A percentile compares a stretch with the other conserved stretches of the same genome.
These are phyloP conservation scores for Chaitophorus viminalis DNA, from an alignment of 2,888 invertebrate species.

Conservation along the genomic window DNA sequence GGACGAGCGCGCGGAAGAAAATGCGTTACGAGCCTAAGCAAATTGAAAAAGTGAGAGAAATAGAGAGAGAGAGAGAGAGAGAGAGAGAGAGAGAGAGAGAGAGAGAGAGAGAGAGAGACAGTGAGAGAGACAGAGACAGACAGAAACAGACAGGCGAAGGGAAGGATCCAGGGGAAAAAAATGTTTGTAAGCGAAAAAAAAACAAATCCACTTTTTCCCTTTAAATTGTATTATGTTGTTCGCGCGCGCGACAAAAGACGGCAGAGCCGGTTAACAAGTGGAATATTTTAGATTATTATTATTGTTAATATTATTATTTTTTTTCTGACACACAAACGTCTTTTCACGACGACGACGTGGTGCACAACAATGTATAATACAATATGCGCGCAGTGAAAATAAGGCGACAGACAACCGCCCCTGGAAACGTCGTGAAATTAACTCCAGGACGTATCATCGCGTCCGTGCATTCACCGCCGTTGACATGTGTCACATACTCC, in stretches of 20 bases:
- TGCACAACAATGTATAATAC: not conserved
- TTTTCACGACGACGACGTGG: not conserved
- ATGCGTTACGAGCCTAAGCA: too few relatives aligned
- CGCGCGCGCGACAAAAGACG: slow-evolving; percentile 20
- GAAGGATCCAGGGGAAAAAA: slow-evolving; percentile 14
- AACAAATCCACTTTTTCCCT: slow-evolving; percentile 35
- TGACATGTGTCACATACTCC: slow-evolving; percentile 54
- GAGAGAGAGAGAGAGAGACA: too few relatives aligned
- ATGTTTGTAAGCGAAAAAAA: slow-evolving; percentile 51
- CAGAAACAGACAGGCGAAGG: too few relatives aligned
- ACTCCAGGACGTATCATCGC: slow-evolving; percentile 28
- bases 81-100: not conserved
- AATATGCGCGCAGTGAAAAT: not conserved
- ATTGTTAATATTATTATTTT: not conserved
- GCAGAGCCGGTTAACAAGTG: slow-evolving; percentile 36
- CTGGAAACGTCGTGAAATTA: slow-evolving; percentile 26
- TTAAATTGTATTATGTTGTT: slow-evolving; percentile 17
- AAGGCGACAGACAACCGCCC: slow-evolving; percentile 8
- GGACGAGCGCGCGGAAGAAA: not conserved
- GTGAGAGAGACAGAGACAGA: too few relatives aligned
- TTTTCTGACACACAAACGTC: not conserved
- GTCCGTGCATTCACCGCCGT: too few relatives aligned
- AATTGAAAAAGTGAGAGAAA: not conserved
- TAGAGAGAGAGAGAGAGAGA: not conserved
- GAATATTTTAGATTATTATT: slow-evolving; percentile 32